Base-by-base conservation (phyloP, 2,888 invertebrate species). In the Cephalotes varians region DNA sequence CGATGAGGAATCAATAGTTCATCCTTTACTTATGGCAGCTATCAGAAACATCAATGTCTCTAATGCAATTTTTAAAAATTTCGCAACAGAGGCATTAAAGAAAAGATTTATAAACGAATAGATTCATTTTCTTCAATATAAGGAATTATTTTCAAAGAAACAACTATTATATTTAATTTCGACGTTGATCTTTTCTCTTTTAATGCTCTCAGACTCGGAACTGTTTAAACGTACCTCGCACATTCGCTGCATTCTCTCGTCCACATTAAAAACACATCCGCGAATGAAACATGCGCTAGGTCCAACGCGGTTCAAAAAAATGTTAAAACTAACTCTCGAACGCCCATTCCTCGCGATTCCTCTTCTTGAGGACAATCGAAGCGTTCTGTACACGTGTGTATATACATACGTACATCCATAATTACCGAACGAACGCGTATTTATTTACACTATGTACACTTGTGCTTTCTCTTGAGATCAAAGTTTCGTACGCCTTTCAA, bases 371-470 rank as follows among this genome's bases (percentile, higher is more conserved):
- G 73, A 47, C 60, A 88, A 82, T 76, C 82, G 82, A 82, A 72
- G 77, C 82, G 65, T 83, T 81, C 87, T 89, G 89, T 88, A 88
- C 88, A 89, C 83, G 79, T 82, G 77, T 69, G 83, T 88, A 87
- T 90, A 88, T 87, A 88, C 85, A 90, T 87, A 85, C 82, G 82
- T 88, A 89, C 90, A 90, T 82, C 54, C 85, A 83, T 47, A 62
- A 49, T 54, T 81, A 64, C 28, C 71, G 84, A 56, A 79, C 84
- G 82, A 62, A 84, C 79, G 85, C 69, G 79, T 77, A 65, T 60
- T 64, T 92, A 92, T 93, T 90, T 93, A 93, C 93, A 93, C 86
- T 93, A 93, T 93, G 88, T 93, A 93, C 93, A 93, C 77, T 64
- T 73, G 73, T 73, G 83, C 82, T 83, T 40, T 25, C 34, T 47